Conservation (phyloP, 2,888 invertebrate genomes). For the Carterocephalus palaemon region DNA sequence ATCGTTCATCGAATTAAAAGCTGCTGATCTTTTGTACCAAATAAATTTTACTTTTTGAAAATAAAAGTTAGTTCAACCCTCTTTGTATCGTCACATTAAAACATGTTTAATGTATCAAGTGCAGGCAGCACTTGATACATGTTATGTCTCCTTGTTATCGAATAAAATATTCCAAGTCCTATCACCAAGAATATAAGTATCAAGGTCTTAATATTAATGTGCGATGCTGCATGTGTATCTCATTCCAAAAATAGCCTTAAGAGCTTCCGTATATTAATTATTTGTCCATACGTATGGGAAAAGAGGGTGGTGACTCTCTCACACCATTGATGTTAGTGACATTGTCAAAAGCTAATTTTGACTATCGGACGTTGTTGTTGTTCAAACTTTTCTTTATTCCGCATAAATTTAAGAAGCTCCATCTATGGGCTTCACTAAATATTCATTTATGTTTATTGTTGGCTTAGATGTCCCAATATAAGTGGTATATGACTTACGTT, state of each 20-base stretch:
- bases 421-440: conserved; percentile 13
- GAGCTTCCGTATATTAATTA: conserved; percentile 47
- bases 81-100: conserved; percentile 3
- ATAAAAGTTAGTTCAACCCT: not conserved
- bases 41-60: conserved; percentile 1
- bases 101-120: conserved; percentile 22
- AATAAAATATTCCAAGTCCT: conserved; percentile 18
- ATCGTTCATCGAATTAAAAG: no score
- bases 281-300: conserved; percentile 43
- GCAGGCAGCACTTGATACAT: no score
- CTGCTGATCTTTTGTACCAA: no score
- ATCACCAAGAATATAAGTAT: conserved; percentile 20
- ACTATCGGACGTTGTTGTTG: conserved; percentile 21
- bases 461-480: conserved; percentile 6
- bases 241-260: conserved; percentile 35
- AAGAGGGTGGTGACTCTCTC: conserved; percentile 40
- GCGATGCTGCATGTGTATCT: conserved; percentile 16
- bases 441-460: conserved; percentile 25
- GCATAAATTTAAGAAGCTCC: conserved; percentile 24
- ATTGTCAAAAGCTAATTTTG: conserved; percentile 30
- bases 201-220: conserved; percentile 46
- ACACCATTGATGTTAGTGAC: conserved; percentile 39
- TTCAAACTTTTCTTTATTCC: conserved; percentile 28
- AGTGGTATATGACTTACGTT: conserved; percentile 1
- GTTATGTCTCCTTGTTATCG: conserved; percentile 5